A percentile compares a stretch with the other conserved stretches of the same genome.
These are phyloP conservation scores for Macrosiphum euphorbiae DNA, from an alignment of 2,888 invertebrate genomes.

Conservation along the genomic window DNA sequence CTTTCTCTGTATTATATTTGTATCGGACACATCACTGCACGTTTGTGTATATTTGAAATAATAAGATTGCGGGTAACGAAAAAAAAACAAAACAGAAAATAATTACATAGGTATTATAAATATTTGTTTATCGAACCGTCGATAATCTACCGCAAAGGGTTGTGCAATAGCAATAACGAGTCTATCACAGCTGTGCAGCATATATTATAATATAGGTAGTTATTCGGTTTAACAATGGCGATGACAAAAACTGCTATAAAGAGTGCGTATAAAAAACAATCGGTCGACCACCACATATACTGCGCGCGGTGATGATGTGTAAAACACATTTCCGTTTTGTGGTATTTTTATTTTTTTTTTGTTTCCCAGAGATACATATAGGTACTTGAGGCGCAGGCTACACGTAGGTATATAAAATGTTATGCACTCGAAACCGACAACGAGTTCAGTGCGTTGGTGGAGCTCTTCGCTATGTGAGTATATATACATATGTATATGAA, in stretches of 20 bases:
- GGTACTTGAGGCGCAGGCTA: background rate
- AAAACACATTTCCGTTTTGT: conserved; percentile 55
- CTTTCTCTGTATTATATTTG: background rate
- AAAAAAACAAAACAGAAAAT: conserved; percentile 5
- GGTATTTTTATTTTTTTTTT: conserved; percentile 28
- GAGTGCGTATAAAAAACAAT: background rate
- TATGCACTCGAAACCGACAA: conserved; percentile 31
- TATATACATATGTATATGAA: background rate
- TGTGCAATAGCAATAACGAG: background rate
- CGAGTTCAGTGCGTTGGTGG: background rate
- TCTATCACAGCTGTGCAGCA: background rate
- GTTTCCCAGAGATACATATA: background rate
- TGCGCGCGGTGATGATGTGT: background rate
- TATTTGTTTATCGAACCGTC: conserved; percentile 51
- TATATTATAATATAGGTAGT: no score
- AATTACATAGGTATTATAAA: background rate
- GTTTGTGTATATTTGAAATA: background rate
- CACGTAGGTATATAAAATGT: conserved; percentile 10
- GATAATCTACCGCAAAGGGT: conserved; percentile 30
- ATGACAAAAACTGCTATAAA: conserved; percentile 17
- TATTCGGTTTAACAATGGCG: conserved; percentile 37
- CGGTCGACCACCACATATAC: conserved; percentile 13
- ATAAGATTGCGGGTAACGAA: background rate
- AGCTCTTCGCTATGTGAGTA: background rate
- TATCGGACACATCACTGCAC: background rate